Conservation (phyloP, 2,113 vertebrate species). For the Orcinus orca region DNA sequence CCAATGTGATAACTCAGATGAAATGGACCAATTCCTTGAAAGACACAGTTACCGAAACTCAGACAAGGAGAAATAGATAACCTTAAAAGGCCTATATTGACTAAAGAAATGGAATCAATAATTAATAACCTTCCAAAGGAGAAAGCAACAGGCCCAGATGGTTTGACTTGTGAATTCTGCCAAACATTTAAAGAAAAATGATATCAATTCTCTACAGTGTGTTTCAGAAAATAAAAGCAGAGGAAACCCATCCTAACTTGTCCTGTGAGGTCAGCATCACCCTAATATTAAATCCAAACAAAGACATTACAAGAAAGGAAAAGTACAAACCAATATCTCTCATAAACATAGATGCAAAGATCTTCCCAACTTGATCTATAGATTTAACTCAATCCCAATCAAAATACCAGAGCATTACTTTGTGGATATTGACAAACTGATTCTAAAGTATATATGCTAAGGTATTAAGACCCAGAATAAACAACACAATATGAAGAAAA, state of each 20-base stretch:
- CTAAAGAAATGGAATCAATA: background rate
- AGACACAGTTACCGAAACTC: background rate
- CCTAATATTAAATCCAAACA: constrained; percentile 7
- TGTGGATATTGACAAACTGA: background rate
- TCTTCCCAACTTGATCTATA: background rate
- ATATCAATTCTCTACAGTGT: background rate
- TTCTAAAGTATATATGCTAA: background rate
- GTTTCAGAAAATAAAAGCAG: background rate
- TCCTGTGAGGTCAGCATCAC: background rate
- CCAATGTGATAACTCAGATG: background rate
- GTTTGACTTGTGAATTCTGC: background rate
- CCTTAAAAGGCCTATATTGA: background rate
- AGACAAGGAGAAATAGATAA: background rate
- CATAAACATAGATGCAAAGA: background rate
- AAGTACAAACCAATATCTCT: background rate
- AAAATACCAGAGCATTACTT: background rate
- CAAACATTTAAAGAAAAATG: background rate
- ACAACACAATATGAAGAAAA: background rate
- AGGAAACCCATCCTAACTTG: background rate
- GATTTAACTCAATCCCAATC: background rate
- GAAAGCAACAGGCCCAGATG: background rate
- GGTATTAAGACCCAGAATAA: background rate
- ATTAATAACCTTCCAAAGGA: constrained; percentile 24
- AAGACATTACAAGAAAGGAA: constrained; percentile 30
- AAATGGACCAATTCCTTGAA: background rate